Conservation (phyloP, 1,140 invertebrate genomes). For the Manduca sexta region DNA sequence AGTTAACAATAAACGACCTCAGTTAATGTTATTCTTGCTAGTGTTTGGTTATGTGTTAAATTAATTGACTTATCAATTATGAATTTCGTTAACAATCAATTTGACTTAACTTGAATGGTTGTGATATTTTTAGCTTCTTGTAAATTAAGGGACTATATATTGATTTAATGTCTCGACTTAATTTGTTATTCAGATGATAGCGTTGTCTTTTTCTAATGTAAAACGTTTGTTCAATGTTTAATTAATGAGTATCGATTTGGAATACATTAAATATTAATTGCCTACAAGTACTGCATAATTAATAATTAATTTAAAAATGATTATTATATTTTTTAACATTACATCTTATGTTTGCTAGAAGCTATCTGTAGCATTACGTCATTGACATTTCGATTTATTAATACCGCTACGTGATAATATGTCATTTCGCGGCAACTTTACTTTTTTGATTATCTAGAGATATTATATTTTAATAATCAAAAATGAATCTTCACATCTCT, state of each 20-base stretch:
- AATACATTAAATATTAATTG: neutral
- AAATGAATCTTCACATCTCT: too few species aligned
- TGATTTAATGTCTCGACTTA: constrained; percentile 2
- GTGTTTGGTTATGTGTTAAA: constrained; percentile 27
- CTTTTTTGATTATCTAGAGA: too few species aligned
- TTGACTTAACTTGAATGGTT: constrained; percentile 1
- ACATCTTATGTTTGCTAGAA: too few species aligned
- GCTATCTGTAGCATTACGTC: too few species aligned
- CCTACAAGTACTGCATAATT: too few species aligned
- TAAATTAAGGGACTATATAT: constrained; percentile 4
- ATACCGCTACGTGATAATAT: too few species aligned
- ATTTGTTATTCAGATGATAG: constrained; percentile 12
- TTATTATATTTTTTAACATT: too few species aligned
- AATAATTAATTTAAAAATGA: too few species aligned
- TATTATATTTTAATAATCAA: too few species aligned
- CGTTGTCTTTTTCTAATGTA: neutral
- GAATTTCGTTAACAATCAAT: constrained; percentile 4
- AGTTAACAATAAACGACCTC: constrained; percentile 43
- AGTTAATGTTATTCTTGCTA: constrained; percentile 21
- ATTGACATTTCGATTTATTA: too few species aligned
- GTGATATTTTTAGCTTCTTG: neutral
- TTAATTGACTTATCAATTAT: constrained; percentile 28
- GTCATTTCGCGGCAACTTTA: too few species aligned
- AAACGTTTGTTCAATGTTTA: neutral
- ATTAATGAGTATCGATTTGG: neutral